Percentiles rank a stretch among this genome's conserved stretches.
Conservation (phyloP, 2,113 vertebrate genomes). For the Acrocephalus arundinaceus region DNA sequence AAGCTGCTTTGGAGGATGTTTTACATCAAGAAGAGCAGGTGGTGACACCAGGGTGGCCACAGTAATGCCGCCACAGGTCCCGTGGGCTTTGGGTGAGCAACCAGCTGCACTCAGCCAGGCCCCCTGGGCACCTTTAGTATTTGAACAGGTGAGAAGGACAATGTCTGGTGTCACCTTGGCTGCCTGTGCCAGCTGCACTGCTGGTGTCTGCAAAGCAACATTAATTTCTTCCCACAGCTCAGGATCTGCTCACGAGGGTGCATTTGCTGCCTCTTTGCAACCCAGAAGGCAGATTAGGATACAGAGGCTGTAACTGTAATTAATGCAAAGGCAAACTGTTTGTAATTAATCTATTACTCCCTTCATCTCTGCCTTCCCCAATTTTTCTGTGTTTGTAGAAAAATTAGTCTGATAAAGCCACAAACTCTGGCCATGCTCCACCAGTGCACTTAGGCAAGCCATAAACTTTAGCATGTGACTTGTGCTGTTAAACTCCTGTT, state of each 20-base stretch:
- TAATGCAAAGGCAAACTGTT: not conserved
- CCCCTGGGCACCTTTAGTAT: not conserved
- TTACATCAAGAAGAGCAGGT: not conserved
- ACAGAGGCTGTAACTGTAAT: fast-evolving
- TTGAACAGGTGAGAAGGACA: not conserved
- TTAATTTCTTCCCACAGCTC: not conserved
- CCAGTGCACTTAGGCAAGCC: not conserved
- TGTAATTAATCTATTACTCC: not conserved
- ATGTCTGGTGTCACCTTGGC: not conserved
- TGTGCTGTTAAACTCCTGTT: not conserved
- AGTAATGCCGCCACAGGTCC: not conserved
- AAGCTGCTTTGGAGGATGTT: not conserved
- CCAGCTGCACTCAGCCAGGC: not conserved
- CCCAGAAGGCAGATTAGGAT: not conserved
- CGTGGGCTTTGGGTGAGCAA: not conserved
- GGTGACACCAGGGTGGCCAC: not conserved
- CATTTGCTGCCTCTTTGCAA: not conserved
- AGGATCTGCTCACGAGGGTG: not conserved
- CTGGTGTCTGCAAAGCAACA: not conserved
- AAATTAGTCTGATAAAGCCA: not conserved
- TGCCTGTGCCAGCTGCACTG: not conserved
- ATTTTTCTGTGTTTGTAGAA: not conserved
- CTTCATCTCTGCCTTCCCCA: not conserved
- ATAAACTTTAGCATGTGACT: not conserved
- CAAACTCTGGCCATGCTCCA: not conserved